A percentile compares a stretch with the other conserved stretches of the same genome.
These are phyloP conservation scores for Heliconius erato DNA, from an alignment of 2,888 invertebrate species.

Conservation along the genomic window DNA sequence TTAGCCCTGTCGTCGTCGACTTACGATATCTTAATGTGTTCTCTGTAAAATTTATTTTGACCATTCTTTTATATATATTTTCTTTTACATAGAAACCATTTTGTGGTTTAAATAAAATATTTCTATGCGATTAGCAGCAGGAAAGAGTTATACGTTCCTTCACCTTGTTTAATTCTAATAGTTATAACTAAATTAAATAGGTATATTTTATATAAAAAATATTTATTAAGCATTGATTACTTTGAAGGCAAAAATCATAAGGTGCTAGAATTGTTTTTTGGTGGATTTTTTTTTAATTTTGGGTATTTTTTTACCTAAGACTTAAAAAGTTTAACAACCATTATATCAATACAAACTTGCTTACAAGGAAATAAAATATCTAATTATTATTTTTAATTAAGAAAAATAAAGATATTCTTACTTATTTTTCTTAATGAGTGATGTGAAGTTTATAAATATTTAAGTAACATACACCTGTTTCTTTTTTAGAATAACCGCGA, in stretches of 20 bases:
- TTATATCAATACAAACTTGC: too few species aligned
- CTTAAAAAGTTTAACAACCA: too few species aligned
- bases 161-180: not conserved
- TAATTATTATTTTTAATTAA: too few species aligned
- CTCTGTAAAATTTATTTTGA: slow-evolving; percentile 54
- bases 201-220: not conserved
- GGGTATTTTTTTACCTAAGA: too few species aligned
- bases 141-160: slow-evolving; percentile 28
- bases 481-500: not conserved
- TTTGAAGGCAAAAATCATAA: too few species aligned
- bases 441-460: too few species aligned
- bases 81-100: slow-evolving; percentile 29
- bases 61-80: slow-evolving; percentile 24
- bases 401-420: too few species aligned
- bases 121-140: slow-evolving; percentile 22
- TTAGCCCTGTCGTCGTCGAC: slow-evolving; percentile 68
- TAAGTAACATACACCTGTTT: not conserved
- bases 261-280: not conserved
- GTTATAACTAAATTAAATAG: not conserved
- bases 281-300: too few species aligned
- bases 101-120: slow-evolving; percentile 29
- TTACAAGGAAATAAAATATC: too few species aligned
- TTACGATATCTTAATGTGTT: slow-evolving; percentile 78
- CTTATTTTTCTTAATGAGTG: too few species aligned
- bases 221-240: too few species aligned